phyloP scores from a whole-genome alignment of 2,113 vertebrate genomes.

The Peromyscus polionotus region DNA sequence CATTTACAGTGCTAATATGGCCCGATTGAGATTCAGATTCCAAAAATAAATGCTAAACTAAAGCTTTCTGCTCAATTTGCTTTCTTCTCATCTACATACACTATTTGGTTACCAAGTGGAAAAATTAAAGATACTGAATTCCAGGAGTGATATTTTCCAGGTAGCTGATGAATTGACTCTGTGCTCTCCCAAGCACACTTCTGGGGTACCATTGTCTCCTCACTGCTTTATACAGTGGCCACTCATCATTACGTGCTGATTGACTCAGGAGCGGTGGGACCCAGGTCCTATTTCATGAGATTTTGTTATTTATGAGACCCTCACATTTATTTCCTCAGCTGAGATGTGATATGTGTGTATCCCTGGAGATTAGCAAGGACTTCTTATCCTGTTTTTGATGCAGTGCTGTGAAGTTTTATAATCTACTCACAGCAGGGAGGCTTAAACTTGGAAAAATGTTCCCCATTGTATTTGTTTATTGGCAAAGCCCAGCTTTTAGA shows the following conservation, averaged over 20 bases:
- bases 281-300: neutral
- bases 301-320: neutral
- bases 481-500: neutral
- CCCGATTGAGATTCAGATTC: neutral
- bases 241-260: too few relatives aligned
- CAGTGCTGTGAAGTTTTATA: neutral
- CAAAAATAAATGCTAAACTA: neutral
- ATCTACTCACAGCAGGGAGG: neutral
- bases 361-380: neutral
- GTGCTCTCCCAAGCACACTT: neutral
- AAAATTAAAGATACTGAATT: neutral
- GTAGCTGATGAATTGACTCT: too few relatives aligned
- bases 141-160: neutral
- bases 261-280: neutral
- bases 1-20: neutral
- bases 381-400: neutral
- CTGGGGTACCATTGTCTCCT: neutral
- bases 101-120: neutral
- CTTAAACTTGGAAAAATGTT: neutral
- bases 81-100: neutral
- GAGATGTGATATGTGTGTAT: neutral
- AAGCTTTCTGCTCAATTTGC: neutral
- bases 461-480: neutral
- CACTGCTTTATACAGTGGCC: neutral
- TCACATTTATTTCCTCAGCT: neutral